Percentiles rank a stretch among this genome's conserved stretches.
Conservation (phyloP, 2,888 invertebrate genomes). For the Plagiodera versicolora region DNA sequence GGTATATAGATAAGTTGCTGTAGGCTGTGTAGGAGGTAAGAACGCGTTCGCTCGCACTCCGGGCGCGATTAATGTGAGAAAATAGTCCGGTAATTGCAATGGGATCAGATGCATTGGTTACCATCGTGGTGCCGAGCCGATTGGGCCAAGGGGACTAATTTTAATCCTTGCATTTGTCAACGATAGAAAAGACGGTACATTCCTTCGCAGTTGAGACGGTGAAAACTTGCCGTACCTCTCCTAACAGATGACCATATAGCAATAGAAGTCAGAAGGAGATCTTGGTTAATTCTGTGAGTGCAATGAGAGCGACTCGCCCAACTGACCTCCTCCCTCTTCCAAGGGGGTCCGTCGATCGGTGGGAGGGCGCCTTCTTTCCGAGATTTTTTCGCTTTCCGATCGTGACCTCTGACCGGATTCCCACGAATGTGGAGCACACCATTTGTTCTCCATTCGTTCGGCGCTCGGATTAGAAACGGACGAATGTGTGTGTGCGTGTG, state of each 20-base stretch:
- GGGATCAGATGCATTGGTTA: constrained; percentile 1
- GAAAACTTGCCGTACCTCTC: no score
- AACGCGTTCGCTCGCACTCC: constrained; percentile 5
- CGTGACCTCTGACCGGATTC: constrained; percentile 16
- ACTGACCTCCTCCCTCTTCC: background rate
- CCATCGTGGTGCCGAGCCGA: background rate
- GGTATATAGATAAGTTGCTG: background rate
- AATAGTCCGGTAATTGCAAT: constrained; percentile 13
- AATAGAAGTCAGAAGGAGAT: no score
- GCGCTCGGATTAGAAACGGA: no score
- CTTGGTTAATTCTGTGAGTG: no score
- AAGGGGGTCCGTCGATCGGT: background rate
- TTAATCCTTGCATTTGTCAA: no score
- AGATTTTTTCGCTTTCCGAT: background rate
- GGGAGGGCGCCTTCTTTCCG: background rate
- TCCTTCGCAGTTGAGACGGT: no score
- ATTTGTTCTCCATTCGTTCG: no score
- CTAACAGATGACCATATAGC: no score
- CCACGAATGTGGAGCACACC: constrained; percentile 21
- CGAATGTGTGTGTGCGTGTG: no score
- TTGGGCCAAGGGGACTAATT: background rate
- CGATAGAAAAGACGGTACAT: no score
- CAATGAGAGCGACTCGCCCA: no score
- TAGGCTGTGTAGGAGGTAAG: background rate
- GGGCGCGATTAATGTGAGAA: constrained; percentile 13